Evolutionary conservation across 2,113 vertebrate genomes (phyloP), one percentile per base, ranked within the genome.

Genomic region (Callopanchax toddi): DNA sequence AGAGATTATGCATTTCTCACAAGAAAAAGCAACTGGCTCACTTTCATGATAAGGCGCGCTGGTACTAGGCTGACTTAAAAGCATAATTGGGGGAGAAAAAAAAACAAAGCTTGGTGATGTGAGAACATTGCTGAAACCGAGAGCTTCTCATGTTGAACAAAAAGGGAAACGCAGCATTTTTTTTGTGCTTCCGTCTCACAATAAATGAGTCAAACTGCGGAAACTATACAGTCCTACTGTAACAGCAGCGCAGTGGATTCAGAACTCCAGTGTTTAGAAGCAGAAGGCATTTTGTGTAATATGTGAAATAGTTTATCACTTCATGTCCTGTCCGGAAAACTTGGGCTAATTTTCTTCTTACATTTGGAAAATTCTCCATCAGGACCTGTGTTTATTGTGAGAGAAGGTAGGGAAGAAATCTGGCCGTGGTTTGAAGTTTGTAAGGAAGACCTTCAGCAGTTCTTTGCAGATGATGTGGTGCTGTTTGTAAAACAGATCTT

Each of bases 1-100:
- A 72, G 48, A 66, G 50, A 85, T 83, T 71, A 81, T 63, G 73
- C 81, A 69, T 71, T 84, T 74, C 69, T 65, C 40, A 55, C 46
- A 42, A 63, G 58, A 48, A 32, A 75, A 66, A 58, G 61, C 45
- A 45, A 71, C 60, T 36, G 16, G 55, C 55, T 77, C 61, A 36
- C 68, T 81, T 77, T 81, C 59, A 77, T 21, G 64, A 70, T 71
- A 66, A 79, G 65, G 43, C 43, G 22, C 32, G 11, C 25, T 32
- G 63, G 55, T 58, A 43, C 20, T 60, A 69, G 48, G 44, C 22
- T 36, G 29, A 64, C 43, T 71, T 71, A 52, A 68, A 67, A 65
- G 76, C 4, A 40, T 81, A 78, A 81, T 83, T 79, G 67, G 52
- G 73, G 57, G 48, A 66, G 68, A 60, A 70, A 49, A 49, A 23